These are phyloP conservation scores for Syngnathus floridae DNA, from an alignment of 2,113 vertebrate species.

Conservation along the genomic window DNA sequence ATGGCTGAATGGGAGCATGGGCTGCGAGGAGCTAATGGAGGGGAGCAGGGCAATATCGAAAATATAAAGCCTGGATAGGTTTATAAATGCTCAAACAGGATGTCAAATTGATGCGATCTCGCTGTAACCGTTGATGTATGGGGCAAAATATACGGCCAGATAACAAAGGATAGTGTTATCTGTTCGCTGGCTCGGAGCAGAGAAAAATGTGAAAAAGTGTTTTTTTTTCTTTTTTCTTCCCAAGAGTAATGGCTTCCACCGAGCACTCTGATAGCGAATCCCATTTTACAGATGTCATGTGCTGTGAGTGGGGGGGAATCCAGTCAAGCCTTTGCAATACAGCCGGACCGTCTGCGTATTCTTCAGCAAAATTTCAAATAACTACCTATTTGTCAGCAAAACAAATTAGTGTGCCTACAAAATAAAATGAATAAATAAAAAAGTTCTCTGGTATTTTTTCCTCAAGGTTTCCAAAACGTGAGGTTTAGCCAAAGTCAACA, in stretches of 20 bases:
- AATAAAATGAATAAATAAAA: background rate
- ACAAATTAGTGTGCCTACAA: constrained; percentile 25
- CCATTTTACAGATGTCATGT: constrained; percentile 48
- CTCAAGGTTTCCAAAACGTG: constrained; percentile 38
- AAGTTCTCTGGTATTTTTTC: constrained; percentile 25
- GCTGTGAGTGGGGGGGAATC: constrained; percentile 42
- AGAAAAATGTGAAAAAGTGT: constrained; percentile 33
- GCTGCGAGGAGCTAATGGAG: constrained; percentile 28
- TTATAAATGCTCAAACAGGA: constrained; percentile 50
- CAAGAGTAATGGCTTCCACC: constrained; percentile 39
- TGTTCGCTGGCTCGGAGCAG: constrained; percentile 35
- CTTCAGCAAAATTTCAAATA: constrained; percentile 50
- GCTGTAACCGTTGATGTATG: constrained; percentile 50
- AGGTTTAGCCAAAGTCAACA: constrained; percentile 47
- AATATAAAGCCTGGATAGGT: constrained; percentile 39
- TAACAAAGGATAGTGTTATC: constrained; percentile 45
- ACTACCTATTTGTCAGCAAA: constrained; percentile 27
- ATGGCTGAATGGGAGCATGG: constrained; percentile 43
- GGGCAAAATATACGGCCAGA: constrained; percentile 41
- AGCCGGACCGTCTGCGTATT: constrained; percentile 11
- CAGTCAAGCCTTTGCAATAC: constrained; percentile 37
- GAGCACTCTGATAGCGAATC: constrained; percentile 38
- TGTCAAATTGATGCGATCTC: constrained; percentile 51
- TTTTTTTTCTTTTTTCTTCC: background rate
- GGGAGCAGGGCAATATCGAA: constrained; percentile 14